phyloP scores from a whole-genome alignment of 2,797 vertebrate species.

The Rhinoraja longicauda region DNA sequence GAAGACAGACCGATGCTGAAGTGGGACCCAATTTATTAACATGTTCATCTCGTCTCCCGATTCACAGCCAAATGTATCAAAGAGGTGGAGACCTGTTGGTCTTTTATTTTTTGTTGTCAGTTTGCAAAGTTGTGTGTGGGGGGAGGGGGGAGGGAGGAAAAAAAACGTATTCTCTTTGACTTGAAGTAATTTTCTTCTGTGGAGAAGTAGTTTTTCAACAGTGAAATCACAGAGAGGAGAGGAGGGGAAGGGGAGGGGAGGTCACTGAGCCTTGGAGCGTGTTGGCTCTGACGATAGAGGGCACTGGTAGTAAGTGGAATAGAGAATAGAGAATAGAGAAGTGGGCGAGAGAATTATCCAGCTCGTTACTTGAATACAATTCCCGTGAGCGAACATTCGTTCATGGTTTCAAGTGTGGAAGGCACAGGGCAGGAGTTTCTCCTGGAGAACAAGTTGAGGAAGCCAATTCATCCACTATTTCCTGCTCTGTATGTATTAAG shows the following conservation, averaged over 20 bases:
- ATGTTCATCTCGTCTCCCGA: slow-evolving; percentile 49
- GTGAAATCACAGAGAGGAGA: slow-evolving; percentile 44
- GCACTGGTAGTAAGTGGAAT: slow-evolving; percentile 50
- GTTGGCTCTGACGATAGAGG: slow-evolving; percentile 49
- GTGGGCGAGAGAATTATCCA: slow-evolving; percentile 43
- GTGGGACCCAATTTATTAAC: slow-evolving; percentile 49
- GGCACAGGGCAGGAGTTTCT: slow-evolving; percentile 55
- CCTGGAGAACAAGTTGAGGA: slow-evolving; percentile 51
- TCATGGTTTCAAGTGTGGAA: slow-evolving; percentile 50
- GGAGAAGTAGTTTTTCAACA: slow-evolving; percentile 48
- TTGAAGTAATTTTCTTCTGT: slow-evolving; percentile 45
- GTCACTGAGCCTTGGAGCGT: slow-evolving; percentile 49
- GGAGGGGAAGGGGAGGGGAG: slow-evolving; percentile 40
- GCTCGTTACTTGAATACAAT: slow-evolving; percentile 51
- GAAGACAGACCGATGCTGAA: slow-evolving; percentile 39
- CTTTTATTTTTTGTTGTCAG: slow-evolving; percentile 55
- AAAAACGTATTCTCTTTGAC: slow-evolving; percentile 45
- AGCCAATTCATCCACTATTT: slow-evolving; percentile 51
- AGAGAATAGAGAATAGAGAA: too few relatives aligned
- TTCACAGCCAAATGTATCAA: slow-evolving; percentile 57
- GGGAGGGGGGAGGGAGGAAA: slow-evolving; percentile 46
- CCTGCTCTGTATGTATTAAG: slow-evolving; percentile 57
- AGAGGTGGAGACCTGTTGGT: slow-evolving; percentile 52
- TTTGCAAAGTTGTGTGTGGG: slow-evolving; percentile 50
- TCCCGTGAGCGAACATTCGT: slow-evolving; percentile 46